Evolutionary conservation across 2,113 vertebrate species (phyloP).

Genomic region (Cyanoliseus patagonus): DNA sequence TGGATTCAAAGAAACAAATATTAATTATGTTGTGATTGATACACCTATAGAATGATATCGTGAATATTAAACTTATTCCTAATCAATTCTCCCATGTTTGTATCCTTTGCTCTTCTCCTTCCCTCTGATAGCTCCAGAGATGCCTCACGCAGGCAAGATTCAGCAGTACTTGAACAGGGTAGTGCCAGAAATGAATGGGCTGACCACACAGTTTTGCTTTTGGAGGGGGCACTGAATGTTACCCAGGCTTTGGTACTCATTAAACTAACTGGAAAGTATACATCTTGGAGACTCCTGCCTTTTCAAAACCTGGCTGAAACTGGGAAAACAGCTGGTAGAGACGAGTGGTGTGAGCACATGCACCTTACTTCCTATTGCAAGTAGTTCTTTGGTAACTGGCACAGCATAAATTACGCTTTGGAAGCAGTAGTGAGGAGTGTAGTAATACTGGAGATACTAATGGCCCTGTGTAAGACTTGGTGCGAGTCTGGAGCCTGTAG

Average conservation of each 20-base stretch:
- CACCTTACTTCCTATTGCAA: not conserved
- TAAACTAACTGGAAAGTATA: not conserved
- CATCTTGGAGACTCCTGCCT: not conserved
- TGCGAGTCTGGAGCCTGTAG: not conserved
- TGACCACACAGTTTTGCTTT: not conserved
- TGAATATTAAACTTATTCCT: not conserved
- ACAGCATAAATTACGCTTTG: not conserved
- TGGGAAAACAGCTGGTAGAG: not conserved
- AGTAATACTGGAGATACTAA: not conserved
- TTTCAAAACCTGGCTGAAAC: not conserved
- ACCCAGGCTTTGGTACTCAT: not conserved
- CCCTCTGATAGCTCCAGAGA: not conserved
- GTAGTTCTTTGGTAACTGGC: not conserved
- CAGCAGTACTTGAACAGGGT: not conserved
- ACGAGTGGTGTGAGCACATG: fast-evolving
- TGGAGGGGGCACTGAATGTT: not conserved
- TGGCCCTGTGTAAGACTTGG: fast-evolving
- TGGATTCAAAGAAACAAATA: not conserved
- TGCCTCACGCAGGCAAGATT: not conserved
- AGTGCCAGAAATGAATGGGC: not conserved
- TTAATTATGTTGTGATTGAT: not conserved
- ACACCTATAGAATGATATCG: not conserved
- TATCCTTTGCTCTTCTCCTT: not conserved
- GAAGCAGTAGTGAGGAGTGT: not conserved
- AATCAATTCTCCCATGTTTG: not conserved